Conservation (phyloP, 1,140 invertebrate genomes). For the Oreohelix idahoensis region DNA sequence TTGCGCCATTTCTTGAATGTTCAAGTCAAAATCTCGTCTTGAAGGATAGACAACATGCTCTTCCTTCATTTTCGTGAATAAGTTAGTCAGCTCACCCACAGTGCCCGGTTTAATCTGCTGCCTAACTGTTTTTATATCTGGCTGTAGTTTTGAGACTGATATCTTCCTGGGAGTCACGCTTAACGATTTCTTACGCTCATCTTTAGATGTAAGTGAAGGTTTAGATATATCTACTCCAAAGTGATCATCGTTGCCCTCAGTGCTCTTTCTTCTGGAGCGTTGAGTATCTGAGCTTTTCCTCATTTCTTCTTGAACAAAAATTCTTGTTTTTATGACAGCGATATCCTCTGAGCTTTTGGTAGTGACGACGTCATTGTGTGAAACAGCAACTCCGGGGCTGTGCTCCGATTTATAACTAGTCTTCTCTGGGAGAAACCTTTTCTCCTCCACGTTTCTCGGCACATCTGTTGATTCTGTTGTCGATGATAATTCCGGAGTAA, state of each 20-base stretch:
- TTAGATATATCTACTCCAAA: neutral
- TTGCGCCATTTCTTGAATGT: neutral
- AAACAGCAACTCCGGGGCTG: neutral
- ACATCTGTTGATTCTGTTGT: neutral
- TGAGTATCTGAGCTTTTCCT: neutral
- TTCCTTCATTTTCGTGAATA: neutral
- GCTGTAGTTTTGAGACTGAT: neutral
- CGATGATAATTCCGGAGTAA: neutral
- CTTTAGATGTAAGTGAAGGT: neutral
- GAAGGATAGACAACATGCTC: neutral
- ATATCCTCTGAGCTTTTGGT: neutral
- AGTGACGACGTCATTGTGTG: neutral
- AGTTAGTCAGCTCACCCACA: neutral
- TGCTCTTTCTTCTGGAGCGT: neutral
- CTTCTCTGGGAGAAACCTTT: neutral
- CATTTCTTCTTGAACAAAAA: neutral
- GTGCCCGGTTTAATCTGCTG: slow-evolving; percentile 1
- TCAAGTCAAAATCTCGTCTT: neutral
- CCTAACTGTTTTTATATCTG: neutral
- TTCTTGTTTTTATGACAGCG: neutral
- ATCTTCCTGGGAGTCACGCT: neutral
- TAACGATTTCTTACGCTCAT: neutral
- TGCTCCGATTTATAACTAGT: neutral
- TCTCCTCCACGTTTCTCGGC: neutral
- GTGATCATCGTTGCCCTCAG: neutral